A percentile compares a stretch with the other conserved stretches of the same genome.
Evolutionary conservation across 1,140 invertebrate species (phyloP).

Genomic region (Bombus soroeensis): DNA sequence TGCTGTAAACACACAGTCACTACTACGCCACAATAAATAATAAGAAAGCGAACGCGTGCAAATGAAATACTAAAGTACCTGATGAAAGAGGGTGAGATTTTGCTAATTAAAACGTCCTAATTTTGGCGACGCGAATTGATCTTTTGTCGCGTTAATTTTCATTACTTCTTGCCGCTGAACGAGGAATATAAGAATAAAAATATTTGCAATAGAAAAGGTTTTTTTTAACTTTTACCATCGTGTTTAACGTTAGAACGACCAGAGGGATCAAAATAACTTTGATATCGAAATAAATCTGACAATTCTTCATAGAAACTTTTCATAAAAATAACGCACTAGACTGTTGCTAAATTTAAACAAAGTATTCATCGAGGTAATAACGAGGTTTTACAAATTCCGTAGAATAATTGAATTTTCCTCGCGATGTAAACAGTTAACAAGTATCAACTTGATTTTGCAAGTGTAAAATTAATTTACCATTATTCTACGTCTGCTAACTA

Average conservation of each 20-base stretch:
- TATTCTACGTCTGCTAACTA: too few species aligned
- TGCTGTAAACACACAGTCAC: not conserved
- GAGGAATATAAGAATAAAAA: too few species aligned
- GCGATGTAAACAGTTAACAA: too few species aligned
- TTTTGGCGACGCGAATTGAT: not conserved
- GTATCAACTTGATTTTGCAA: too few species aligned
- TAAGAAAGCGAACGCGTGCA: not conserved
- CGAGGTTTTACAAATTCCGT: too few species aligned
- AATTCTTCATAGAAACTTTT: not conserved
- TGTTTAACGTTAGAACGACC: not conserved
- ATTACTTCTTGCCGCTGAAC: not conserved
- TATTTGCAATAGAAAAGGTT: not conserved
- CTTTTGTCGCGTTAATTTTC: not conserved
- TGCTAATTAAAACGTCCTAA: conserved; percentile 5
- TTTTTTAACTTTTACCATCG: too few species aligned
- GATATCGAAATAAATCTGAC: too few species aligned
- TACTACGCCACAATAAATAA: not conserved
- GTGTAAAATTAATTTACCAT: too few species aligned
- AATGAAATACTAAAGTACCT: not conserved
- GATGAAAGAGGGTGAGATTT: not conserved
- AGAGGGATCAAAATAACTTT: not conserved
- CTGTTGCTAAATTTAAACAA: too few species aligned
- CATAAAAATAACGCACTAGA: not conserved
- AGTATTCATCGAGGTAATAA: too few species aligned
- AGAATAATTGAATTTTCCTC: too few species aligned